phyloP scores from a whole-genome alignment of 2,797 vertebrate species.

The Gadopsis bispinosus region DNA sequence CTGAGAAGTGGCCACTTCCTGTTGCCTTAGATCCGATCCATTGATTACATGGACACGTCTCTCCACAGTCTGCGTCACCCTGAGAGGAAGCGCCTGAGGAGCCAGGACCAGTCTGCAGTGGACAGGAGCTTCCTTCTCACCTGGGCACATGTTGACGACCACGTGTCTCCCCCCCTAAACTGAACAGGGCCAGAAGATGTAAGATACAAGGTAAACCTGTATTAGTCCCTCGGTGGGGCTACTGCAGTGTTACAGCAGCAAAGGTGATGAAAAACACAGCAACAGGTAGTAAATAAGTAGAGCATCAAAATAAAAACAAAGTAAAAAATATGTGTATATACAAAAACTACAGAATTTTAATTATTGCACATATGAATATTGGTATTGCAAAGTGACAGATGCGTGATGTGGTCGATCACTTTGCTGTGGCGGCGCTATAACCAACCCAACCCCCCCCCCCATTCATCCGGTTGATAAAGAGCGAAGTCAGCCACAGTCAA shows the following conservation, averaged over 20 bases:
- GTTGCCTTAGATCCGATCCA: constrained; percentile 1
- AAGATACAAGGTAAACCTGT: too few species aligned
- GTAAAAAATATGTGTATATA: too few species aligned
- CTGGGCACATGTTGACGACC: constrained; percentile 4
- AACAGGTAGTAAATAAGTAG: too few species aligned
- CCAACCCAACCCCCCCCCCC: constrained; percentile 40
- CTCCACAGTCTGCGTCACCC: constrained; percentile 24
- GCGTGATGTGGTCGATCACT: too few species aligned
- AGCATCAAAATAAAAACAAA: too few species aligned
- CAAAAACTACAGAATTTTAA: too few species aligned
- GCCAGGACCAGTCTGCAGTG: background rate
- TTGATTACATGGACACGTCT: constrained; percentile 27
- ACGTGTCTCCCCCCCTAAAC: background rate
- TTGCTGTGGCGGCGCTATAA: background rate
- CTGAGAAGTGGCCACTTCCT: constrained; percentile 13
- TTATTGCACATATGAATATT: too few species aligned
- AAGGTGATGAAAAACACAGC: too few species aligned
- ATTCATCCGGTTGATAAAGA: constrained; percentile 30
- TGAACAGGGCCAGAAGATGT: background rate
- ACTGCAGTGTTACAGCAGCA: too few species aligned
- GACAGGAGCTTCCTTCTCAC: constrained; percentile 42
- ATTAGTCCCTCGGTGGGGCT: too few species aligned
- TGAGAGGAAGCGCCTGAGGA: constrained; percentile 16
- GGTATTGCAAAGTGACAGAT: too few species aligned
- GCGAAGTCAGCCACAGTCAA: constrained; percentile 4